These are phyloP conservation scores for Branchipolynoe longqiensis DNA, from an alignment of 2,888 invertebrate genomes.

Conservation along the genomic window DNA sequence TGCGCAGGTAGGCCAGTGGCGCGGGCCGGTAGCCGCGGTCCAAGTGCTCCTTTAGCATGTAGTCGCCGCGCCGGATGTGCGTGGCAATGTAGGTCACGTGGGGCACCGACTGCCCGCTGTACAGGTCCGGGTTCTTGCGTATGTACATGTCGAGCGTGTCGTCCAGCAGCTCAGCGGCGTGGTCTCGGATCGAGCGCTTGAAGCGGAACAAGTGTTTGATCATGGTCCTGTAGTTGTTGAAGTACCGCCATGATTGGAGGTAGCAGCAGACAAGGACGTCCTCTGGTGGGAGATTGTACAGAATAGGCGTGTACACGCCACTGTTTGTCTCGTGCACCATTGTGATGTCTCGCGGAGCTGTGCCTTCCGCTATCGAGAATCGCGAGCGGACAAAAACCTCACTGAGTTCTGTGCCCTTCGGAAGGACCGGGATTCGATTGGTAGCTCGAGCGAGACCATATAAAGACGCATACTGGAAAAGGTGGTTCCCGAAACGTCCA, in stretches of 20 bases:
- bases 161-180: conserved; percentile 22
- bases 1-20: conserved; percentile 39
- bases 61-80: conserved; percentile 56
- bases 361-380: background rate
- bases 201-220: conserved; percentile 60
- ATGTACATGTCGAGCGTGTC: background rate
- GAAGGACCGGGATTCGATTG: conserved; percentile 39
- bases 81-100: conserved; percentile 51
- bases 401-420: conserved; percentile 10
- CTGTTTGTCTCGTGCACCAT: conserved; percentile 46
- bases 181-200: conserved; percentile 4
- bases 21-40: conserved; percentile 57
- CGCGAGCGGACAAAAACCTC: conserved; percentile 24
- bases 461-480: conserved; percentile 63
- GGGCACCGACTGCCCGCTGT: conserved; percentile 1
- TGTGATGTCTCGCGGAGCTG: background rate
- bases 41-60: conserved; percentile 41
- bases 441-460: conserved; percentile 60
- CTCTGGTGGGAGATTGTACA: conserved; percentile 46
- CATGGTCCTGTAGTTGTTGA: conserved; percentile 54
- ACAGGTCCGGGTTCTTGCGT: conserved; percentile 17
- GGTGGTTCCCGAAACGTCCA: conserved; percentile 58
- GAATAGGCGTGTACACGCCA: conserved; percentile 34
- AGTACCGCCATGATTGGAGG: conserved; percentile 64
- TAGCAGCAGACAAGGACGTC: conserved; percentile 60